Conservation (phyloP, 2,113 vertebrate genomes). For the Perca flavescens region DNA sequence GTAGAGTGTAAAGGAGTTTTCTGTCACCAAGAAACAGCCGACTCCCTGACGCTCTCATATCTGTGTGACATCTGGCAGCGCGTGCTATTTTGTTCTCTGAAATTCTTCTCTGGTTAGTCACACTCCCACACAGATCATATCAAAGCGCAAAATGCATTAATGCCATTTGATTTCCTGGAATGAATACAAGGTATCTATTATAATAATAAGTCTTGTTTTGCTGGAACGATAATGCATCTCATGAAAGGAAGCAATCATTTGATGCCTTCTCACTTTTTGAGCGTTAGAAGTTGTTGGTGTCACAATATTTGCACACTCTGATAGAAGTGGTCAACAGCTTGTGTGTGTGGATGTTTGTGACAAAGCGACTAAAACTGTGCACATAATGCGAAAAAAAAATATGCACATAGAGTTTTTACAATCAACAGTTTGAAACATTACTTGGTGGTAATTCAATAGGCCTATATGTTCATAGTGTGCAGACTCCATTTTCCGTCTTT, state of each 20-base stretch:
- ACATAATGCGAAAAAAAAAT: neutral
- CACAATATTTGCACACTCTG: neutral
- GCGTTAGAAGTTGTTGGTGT: neutral
- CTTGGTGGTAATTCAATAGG: too few species aligned
- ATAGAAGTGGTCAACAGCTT: neutral
- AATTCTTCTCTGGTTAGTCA: slow-evolving; percentile 50
- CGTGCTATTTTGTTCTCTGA: neutral
- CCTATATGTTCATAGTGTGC: too few species aligned
- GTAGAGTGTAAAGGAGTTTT: slow-evolving; percentile 10
- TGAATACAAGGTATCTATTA: neutral
- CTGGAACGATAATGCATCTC: too few species aligned
- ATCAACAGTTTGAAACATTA: too few species aligned
- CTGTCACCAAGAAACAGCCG: neutral
- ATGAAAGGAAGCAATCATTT: neutral
- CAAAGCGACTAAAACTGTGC: neutral
- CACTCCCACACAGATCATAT: neutral
- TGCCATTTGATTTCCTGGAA: neutral
- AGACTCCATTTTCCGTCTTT: too few species aligned
- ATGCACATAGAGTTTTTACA: neutral
- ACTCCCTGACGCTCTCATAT: slow-evolving; percentile 48
- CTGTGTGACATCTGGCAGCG: slow-evolving; percentile 45
- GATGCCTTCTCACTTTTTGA: neutral
- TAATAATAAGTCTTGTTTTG: too few species aligned
- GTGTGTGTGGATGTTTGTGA: neutral
- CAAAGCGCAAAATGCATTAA: neutral